phyloP scores from a whole-genome alignment of 92 coral and sea anemone species.

The Micromussa lordhowensis region DNA sequence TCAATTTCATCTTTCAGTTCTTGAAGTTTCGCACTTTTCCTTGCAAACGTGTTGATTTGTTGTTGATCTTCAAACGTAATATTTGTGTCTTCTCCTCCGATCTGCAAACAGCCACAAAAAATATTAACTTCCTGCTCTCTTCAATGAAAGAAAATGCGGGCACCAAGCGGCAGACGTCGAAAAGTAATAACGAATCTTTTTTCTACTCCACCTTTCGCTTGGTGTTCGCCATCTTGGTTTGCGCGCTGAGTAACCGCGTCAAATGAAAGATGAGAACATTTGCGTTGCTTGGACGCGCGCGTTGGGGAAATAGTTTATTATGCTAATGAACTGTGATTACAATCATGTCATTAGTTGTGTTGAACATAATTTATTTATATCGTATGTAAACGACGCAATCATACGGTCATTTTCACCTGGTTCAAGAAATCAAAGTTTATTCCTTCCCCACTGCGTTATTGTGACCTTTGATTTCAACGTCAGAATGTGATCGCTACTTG shows the following conservation, averaged over 20 bases:
- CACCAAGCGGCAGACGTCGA: neutral
- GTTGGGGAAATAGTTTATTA: neutral
- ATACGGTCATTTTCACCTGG: neutral
- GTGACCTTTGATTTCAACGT: neutral
- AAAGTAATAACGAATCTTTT: neutral
- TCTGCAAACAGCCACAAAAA: constrained; percentile 29
- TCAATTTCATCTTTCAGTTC: constrained; percentile 91
- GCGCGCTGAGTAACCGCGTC: constrained; percentile 39
- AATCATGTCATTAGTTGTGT: constrained; percentile 6
- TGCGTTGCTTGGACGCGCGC: constrained; percentile 46
- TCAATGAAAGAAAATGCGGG: neutral
- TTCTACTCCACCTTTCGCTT: constrained; percentile 66
- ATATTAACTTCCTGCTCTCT: neutral
- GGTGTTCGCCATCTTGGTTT: constrained; percentile 78
- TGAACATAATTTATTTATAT: constrained; percentile 25
- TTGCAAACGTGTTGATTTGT: constrained; percentile 92
- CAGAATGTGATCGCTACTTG: neutral
- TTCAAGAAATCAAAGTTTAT: neutral
- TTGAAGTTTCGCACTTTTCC: constrained; percentile 82
- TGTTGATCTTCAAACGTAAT: constrained; percentile 96
- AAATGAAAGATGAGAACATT: neutral
- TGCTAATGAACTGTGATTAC: constrained; percentile 33
- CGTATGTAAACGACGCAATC: neutral
- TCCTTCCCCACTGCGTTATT: neutral
- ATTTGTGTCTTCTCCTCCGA: constrained; percentile 87